Base-by-base conservation (phyloP, 2,888 invertebrate species). In the Oligia strigilis region DNA sequence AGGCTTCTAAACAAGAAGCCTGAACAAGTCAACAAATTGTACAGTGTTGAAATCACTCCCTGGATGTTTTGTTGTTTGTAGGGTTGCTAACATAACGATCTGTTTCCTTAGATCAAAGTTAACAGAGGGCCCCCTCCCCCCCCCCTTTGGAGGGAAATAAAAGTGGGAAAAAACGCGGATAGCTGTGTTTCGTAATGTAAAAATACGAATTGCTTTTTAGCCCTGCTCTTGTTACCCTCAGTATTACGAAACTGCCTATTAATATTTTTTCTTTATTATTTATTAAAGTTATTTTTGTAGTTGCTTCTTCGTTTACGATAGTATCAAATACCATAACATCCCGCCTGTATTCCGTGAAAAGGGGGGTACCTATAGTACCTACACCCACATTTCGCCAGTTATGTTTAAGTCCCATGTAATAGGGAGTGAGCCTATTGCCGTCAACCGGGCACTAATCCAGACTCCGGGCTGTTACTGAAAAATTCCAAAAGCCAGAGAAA, bases 1-100 rank as follows among this genome's bases (percentile, higher is more conserved):
- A 62, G 85, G 55, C 40, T 74, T 80, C 65, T 66, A 14, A n/a
- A 36, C 43, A 49, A 43, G 43, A 80, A 85, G n/a, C 40, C 85
- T 29, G 8, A 60, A 11, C 14, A 49, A 79, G 14, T 55, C 60
- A 23, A 23, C 14, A 83, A 60, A 29, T 77, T 80, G 14, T 60
- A 6, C 52, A 11, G 19, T 36, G 19, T 80, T 64, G 62, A 64
- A 69, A 84, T 69, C 14, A 72, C 40, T 46, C 40, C n/a, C 43
- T 23, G 2, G 13, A 62, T 66, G 36, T 60, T 36, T 79, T 55
- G 52, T 67, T 70, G 2, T 62, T 29, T 14, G 5, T 14, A 40
- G 62, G 43, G 49, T 67, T 49, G 40, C 40, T 49, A 14, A 49
- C n/a, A 66, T 55, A 70, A 40, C 14, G 17, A 19, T 6, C 1